Conservation (phyloP, 1,140 invertebrate genomes). For the Galleria mellonella region DNA sequence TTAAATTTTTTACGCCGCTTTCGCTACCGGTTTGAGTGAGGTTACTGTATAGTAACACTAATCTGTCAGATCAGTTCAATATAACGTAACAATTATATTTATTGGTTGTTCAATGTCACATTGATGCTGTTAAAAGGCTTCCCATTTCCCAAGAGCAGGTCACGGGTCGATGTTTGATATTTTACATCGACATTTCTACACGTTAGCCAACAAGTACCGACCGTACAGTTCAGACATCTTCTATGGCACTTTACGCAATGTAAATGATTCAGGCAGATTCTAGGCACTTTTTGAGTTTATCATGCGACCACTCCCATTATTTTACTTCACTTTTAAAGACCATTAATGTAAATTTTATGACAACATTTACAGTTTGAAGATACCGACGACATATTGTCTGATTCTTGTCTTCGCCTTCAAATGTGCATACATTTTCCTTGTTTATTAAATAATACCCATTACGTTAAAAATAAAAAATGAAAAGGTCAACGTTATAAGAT, state of each 20-base stretch:
- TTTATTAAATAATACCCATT: no score
- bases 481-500: no score
- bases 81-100: not conserved
- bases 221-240: conserved; percentile 25
- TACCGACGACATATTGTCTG: no score
- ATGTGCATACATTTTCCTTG: no score
- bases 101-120: not conserved
- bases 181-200: conserved; percentile 57
- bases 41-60: not conserved
- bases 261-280: conserved; percentile 29
- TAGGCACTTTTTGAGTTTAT: conserved; percentile 16
- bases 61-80: not conserved
- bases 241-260: conserved; percentile 39
- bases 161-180: conserved; percentile 54
- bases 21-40: not conserved
- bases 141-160: conserved; percentile 43
- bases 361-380: no score
- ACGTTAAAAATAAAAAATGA: no score
- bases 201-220: conserved; percentile 32
- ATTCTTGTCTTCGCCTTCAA: no score
- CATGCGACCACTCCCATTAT: no score
- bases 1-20: no score
- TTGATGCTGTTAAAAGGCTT: conserved; percentile 15
- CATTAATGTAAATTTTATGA: no score
- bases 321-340: no score